Evolutionary conservation across 1,140 invertebrate genomes (phyloP).

Genomic region (Bemisia tabaci): DNA sequence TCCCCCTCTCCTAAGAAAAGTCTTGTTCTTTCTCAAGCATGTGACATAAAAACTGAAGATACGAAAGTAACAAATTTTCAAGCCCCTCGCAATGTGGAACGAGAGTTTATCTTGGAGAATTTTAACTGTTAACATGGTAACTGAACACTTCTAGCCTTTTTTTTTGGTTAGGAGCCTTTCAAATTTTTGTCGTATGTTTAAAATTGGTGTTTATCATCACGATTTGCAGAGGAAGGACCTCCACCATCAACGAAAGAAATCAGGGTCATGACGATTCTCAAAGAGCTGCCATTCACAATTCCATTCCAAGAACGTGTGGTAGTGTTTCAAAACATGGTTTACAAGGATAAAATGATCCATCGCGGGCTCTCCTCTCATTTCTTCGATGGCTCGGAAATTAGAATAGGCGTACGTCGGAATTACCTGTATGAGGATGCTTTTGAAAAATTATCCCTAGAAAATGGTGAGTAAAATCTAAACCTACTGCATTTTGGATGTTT

Average conservation of each 20-base stretch:
- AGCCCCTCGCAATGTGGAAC: no score
- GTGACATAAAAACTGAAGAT: no score
- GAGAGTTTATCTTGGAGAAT: no score
- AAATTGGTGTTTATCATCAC: no score
- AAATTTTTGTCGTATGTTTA: no score
- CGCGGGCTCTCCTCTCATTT: constrained; percentile 59
- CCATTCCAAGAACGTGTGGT: constrained; percentile 77
- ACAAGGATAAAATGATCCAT: constrained; percentile 53
- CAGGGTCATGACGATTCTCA: constrained; percentile 70
- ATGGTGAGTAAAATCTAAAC: constrained; percentile 59
- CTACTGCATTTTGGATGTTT: constrained; percentile 1
- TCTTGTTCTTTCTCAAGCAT: no score
- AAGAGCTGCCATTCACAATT: constrained; percentile 86
- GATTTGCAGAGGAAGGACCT: constrained; percentile 56
- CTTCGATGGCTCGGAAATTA: constrained; percentile 57
- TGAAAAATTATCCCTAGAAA: constrained; percentile 79
- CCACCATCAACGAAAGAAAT: constrained; percentile 79
- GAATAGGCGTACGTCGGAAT: constrained; percentile 69
- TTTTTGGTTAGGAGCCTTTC: no score
- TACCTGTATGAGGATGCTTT: constrained; percentile 97
- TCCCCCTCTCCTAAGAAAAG: no score
- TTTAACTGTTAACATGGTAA: no score
- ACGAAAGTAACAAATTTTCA: no score
- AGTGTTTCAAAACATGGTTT: constrained; percentile 62
- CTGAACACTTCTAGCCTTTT: no score